Base-by-base conservation (phyloP, 2,888 invertebrate genomes). In the Carcina quercana region DNA sequence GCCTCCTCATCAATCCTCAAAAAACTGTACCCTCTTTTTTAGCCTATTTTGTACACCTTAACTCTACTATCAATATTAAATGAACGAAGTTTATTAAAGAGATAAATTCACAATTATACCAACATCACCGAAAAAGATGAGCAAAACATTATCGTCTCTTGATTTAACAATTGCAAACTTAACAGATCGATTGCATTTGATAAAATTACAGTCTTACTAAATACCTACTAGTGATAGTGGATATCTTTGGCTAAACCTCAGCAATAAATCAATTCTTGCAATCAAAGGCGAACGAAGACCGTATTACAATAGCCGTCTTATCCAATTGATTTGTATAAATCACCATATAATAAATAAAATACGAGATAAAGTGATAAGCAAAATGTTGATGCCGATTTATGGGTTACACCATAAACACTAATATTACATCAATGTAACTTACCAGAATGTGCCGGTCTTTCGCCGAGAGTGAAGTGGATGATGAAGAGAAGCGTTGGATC, bases 401-500 rank as follows among this genome's bases (percentile, higher is more conserved):
- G 31, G 35, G 33, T 37, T 35, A 41, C 25, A 4, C 15, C 10
- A 17, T 7, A 7, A 5, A 13, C 3, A 7, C 21, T 37, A 39
- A 42, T 38, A 22, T 22, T 11, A 20, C 6, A 11, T 24, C 11
- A 40, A 39, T 45, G 33, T 34, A 43, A 43, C 70, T 68, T 39
- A 71, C 70, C 40, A 53, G 40, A 58, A 55, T 45, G 41, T 35
- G 36, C 45, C 52, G 50, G 53, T 43, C 40, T 41, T 47, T 45
- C 38, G 42, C 46, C 43, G 47, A 45, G 42, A 38, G 43, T 42
- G 47, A 35, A 40, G 38, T 35, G 24, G 13, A 37, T 38, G 43
- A 38, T 55, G 58, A 58, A 48, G 50, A 49, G 47, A 51, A 41
- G 47, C 59, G 62, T 60, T 58, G 56, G 55, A 59, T 57, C 35